Evolutionary conservation across 2,797 vertebrate species (phyloP), one percentile per base, ranked within the genome.

Genomic region (Amblyraja radiata): DNA sequence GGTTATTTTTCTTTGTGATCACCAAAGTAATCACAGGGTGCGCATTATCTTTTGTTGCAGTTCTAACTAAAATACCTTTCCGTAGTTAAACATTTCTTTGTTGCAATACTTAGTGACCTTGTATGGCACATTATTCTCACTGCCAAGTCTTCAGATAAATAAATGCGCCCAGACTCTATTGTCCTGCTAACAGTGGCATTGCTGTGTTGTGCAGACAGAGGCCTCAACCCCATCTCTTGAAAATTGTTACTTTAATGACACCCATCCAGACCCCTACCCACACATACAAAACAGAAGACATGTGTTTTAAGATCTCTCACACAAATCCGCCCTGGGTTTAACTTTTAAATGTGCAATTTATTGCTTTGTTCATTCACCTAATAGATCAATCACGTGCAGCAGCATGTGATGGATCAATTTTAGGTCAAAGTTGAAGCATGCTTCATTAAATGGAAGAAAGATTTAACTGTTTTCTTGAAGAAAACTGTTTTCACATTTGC

Each of bases 11-110:
- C 32, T 91, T 91, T 14, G 10, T 23, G 21, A 3, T 11, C 18
- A 9, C 21, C 23, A 10, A 25, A 73, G 36, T 74, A 91, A 91
- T 23, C 39, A 71, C 68, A 91, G 25, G 68, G 65, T 91, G 68
- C 46, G 88, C 73, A 91, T 91, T 23, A 46, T 65, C 88, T 23
- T 91, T 91, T 91, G 68, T 73, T 91, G 68, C 88, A 39, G 65
- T 46, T 91, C 88, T 73, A 73, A 73, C 71, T 73, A 54, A 46
- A 90, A 73, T 91, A 71, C 36, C 32, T 91, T 91, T 3, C 65
- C 65, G 68, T 13, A 74, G 36, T 32, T 73, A 73, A 74, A 86
- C 39, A 71, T 71, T 36, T 39, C 32, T 73, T 65, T 46, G 68
- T 91, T 91, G 65, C 39, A 28, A 54, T 91, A 73, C 88, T 90